Conservation (phyloP, 2,113 vertebrate genomes). For the Phylloscopus trochiloides region DNA sequence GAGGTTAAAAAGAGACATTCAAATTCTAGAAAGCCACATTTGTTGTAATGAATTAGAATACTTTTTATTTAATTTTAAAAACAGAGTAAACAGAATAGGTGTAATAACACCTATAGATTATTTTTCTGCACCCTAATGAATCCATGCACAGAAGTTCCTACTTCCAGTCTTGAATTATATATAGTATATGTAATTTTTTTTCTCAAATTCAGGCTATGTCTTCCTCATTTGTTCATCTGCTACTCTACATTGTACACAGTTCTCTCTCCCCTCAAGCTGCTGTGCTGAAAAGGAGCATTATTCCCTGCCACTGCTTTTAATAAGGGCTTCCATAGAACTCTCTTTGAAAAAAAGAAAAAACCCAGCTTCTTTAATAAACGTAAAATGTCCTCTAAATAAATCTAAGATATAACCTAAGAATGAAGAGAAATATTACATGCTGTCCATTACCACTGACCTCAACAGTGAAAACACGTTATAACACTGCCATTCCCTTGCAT, state of each 20-base stretch:
- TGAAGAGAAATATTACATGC: not conserved
- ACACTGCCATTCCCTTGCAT: not conserved
- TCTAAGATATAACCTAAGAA: not conserved
- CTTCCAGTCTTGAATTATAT: not conserved
- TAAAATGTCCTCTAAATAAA: not conserved
- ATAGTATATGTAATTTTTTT: not conserved
- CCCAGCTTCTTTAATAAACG: rapidly evolving
- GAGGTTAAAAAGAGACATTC: not conserved
- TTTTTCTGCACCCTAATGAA: not conserved
- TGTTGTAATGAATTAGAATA: not conserved
- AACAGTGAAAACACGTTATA: not conserved
- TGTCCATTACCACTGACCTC: not conserved
- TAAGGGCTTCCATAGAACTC: not conserved
- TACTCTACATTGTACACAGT: not conserved
- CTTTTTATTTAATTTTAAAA: not conserved
- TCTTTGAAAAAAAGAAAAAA: not conserved
- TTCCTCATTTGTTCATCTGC: not conserved
- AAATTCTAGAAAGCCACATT: not conserved
- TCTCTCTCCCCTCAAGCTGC: not conserved
- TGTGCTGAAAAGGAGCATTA: not conserved
- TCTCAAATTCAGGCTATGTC: not conserved
- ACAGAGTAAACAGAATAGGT: not conserved
- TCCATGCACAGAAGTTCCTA: not conserved
- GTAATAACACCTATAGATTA: not conserved
- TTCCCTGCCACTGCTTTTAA: not conserved